A percentile compares a stretch with the other conserved stretches of the same genome.
phyloP scores from a whole-genome alignment of 2,888 invertebrate genomes.

The Nasonia oneida region DNA sequence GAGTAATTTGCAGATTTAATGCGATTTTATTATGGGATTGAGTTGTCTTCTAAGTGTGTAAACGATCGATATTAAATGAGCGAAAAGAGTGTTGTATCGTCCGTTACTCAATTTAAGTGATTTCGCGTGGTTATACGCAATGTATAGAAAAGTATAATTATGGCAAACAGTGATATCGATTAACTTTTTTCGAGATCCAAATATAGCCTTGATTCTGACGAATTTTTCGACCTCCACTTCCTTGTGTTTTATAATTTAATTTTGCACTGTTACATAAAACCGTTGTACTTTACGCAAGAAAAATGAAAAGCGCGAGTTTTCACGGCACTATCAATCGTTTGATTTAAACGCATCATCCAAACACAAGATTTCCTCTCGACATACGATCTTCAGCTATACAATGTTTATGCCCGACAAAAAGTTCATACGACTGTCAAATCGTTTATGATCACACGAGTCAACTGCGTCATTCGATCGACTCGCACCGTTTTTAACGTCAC shows the following conservation, averaged over 20 bases:
- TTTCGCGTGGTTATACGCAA: neutral
- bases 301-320: neutral
- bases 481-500: neutral
- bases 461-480: neutral
- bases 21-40: neutral
- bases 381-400: neutral
- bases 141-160: neutral
- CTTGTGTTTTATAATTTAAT: constrained; percentile 20
- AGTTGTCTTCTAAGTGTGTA: neutral
- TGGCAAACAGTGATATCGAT: neutral
- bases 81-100: neutral
- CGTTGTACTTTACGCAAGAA: neutral
- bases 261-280: constrained; percentile 4
- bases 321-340: neutral
- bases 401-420: neutral
- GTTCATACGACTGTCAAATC: neutral
- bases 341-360: neutral
- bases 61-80: neutral
- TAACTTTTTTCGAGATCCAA: neutral
- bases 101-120: neutral
- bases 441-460: neutral
- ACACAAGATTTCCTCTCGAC: neutral
- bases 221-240: constrained; percentile 14
- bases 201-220: neutral
- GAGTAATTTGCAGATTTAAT: neutral